Conservation (phyloP, 2,888 invertebrate genomes). For the Cryptocephalus primarius region DNA sequence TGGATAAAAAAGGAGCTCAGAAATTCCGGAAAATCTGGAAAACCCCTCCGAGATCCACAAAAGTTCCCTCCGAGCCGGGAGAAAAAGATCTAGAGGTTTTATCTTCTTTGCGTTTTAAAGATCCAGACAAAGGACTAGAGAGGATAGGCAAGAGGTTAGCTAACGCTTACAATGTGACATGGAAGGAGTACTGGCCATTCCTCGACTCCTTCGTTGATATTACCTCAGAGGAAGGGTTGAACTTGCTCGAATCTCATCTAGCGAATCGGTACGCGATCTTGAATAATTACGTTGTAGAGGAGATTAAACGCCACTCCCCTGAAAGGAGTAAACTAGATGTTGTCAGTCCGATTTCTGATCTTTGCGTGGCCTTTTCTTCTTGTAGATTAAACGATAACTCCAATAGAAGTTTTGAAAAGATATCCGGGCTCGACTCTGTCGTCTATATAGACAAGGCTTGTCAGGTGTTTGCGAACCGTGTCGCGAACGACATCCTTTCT, state of each 20-base stretch:
- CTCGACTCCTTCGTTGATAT: constrained; percentile 73
- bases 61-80: constrained; percentile 11
- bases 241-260: constrained; percentile 64
- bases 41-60: constrained; percentile 56
- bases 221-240: constrained; percentile 59
- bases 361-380: constrained; percentile 45
- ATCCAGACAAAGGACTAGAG: constrained; percentile 83
- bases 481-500: constrained; percentile 40
- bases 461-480: constrained; percentile 56
- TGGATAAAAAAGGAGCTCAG: constrained; percentile 63
- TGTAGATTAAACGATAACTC: constrained; percentile 1
- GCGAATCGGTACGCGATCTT: constrained; percentile 22
- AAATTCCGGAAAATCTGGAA: constrained; percentile 71
- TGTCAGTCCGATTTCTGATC: constrained; percentile 47
- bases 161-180: constrained; percentile 59
- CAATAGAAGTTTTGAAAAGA: constrained; percentile 13
- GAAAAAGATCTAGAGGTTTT: constrained; percentile 10
- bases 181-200: constrained; percentile 93
- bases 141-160: constrained; percentile 66
- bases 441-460: constrained; percentile 49
- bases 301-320: constrained; percentile 7
- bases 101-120: constrained; percentile 36
- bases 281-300: constrained; percentile 11
- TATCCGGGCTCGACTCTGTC: constrained; percentile 32
- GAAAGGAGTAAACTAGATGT: constrained; percentile 7